Percentiles rank a stretch among this genome's conserved stretches.
Evolutionary conservation across 2,888 invertebrate genomes (phyloP).

Genomic region (Drosophila borealis): DNA sequence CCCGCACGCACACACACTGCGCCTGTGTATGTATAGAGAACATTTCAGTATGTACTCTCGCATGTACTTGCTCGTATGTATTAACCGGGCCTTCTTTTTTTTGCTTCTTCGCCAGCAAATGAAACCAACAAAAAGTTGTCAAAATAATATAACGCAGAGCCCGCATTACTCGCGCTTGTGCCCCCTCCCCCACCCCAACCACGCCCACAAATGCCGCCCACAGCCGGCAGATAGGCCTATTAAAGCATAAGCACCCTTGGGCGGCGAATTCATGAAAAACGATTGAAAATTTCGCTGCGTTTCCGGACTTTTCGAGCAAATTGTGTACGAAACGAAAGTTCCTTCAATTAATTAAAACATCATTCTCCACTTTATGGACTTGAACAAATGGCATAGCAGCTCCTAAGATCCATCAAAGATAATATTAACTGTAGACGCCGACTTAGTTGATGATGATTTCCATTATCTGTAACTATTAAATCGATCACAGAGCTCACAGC

Average conservation of each 20-base stretch:
- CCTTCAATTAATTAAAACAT: slow-evolving; percentile 9
- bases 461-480: too few relatives aligned
- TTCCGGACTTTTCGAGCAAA: not conserved
- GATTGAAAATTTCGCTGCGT: slow-evolving; percentile 10
- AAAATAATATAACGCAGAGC: slow-evolving; percentile 59
- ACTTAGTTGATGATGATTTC: too few relatives aligned
- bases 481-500: too few relatives aligned
- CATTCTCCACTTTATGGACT: slow-evolving; percentile 1
- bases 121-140: slow-evolving; percentile 54
- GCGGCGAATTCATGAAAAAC: slow-evolving; percentile 6
- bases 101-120: slow-evolving; percentile 28
- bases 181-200: not conserved
- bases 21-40: not conserved
- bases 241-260: slow-evolving; percentile 39
- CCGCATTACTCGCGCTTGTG: slow-evolving; percentile 45
- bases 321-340: not conserved
- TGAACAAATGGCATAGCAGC: too few relatives aligned
- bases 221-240: slow-evolving; percentile 38
- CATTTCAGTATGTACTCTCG: slow-evolving; percentile 41
- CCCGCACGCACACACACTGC: slow-evolving; percentile 14
- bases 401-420: too few relatives aligned
- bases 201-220: not conserved
- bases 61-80: slow-evolving; percentile 38
- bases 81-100: slow-evolving; percentile 18
- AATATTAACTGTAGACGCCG: too few relatives aligned